A percentile compares a stretch with the other conserved stretches of the same genome.
Conservation (phyloP, 2,888 invertebrate genomes). For the Adelphocoris suturalis region DNA sequence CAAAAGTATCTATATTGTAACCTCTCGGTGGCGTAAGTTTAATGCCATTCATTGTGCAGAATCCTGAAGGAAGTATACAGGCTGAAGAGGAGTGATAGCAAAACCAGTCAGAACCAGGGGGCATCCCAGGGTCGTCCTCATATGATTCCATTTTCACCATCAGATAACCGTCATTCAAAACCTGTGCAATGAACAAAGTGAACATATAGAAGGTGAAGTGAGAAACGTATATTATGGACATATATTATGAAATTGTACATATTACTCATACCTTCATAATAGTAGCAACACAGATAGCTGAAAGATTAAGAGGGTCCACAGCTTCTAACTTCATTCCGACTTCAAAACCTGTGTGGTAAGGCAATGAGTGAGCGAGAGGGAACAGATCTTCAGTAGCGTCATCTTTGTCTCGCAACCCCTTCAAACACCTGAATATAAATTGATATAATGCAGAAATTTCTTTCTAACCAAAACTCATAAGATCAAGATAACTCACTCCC, state of each 20-base stretch:
- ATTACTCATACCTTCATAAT: conserved; percentile 91
- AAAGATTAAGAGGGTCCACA: conserved; percentile 96
- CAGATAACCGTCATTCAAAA: conserved; percentile 93
- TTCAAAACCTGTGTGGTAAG: conserved; percentile 80
- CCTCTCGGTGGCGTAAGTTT: conserved; percentile 92
- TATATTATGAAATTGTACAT: neutral
- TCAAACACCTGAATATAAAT: conserved; percentile 78
- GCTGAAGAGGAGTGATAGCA: conserved; percentile 97
- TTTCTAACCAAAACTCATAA: neutral
- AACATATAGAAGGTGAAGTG: no score
- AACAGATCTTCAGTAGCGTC: conserved; percentile 92
- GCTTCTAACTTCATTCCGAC: conserved; percentile 98
- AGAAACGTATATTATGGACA: no score
- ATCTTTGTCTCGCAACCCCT: conserved; percentile 85
- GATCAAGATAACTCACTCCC: no score
- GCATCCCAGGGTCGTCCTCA: conserved; percentile 86
- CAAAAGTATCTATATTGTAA: conserved; percentile 84
- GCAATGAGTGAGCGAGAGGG: conserved; percentile 78
- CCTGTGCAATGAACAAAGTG: conserved; percentile 78
- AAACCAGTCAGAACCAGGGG: conserved; percentile 92
- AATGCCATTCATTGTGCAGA: conserved; percentile 91
- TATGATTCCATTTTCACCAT: conserved; percentile 98
- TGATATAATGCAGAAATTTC: neutral
- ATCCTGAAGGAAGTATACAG: conserved; percentile 96
- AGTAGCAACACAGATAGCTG: conserved; percentile 96